Evolutionary conservation across 1,140 invertebrate species (phyloP).

Genomic region (Melanaphis sacchari): DNA sequence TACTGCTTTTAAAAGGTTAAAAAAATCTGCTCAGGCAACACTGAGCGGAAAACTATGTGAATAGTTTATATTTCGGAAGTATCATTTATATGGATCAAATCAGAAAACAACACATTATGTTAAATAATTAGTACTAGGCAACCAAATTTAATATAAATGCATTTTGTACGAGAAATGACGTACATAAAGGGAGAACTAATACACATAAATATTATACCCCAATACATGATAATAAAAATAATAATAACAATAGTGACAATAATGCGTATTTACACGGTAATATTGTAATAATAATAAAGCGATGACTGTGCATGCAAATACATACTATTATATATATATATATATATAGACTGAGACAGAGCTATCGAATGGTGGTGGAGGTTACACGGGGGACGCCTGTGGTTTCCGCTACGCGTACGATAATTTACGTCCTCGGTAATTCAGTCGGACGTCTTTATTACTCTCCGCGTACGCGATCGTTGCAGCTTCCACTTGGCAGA

Average conservation of each 20-base stretch:
- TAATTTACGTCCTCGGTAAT: constrained; percentile 45
- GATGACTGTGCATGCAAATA: background rate
- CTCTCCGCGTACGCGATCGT: background rate
- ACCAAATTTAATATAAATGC: too few relatives aligned
- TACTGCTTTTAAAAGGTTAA: too few relatives aligned
- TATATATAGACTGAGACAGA: background rate
- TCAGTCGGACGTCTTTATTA: constrained; percentile 49
- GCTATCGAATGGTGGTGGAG: background rate
- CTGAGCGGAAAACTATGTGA: too few relatives aligned
- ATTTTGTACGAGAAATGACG: too few relatives aligned
- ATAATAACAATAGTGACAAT: background rate
- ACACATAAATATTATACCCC: background rate
- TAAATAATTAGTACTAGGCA: too few relatives aligned
- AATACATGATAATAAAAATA: background rate
- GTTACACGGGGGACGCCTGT: constrained; percentile 1
- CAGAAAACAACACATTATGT: too few relatives aligned
- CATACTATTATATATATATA: background rate
- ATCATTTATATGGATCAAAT: too few relatives aligned
- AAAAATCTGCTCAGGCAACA: too few relatives aligned
- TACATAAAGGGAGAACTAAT: too few relatives aligned
- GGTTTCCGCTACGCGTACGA: constrained; percentile 29
- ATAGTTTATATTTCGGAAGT: too few relatives aligned
- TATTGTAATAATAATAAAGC: background rate
- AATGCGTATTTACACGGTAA: background rate
- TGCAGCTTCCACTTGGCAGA: constrained; percentile 15